phyloP scores from a whole-genome alignment of 23 tunicate genomes.

The Trididemnum nubilum region DNA sequence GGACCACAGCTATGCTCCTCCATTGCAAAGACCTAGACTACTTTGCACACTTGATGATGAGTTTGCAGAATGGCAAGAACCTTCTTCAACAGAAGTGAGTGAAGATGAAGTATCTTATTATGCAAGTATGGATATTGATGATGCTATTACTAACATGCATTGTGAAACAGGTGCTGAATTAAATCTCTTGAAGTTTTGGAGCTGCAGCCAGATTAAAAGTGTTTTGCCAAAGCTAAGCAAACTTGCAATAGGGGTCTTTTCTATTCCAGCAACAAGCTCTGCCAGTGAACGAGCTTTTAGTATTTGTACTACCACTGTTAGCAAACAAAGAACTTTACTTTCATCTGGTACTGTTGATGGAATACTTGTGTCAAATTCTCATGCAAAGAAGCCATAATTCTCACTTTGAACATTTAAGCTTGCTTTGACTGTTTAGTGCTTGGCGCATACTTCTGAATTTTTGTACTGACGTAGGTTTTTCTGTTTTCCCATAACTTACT shows the following conservation, averaged over 20 bases:
- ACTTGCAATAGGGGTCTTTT: background rate
- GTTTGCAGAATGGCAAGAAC: background rate
- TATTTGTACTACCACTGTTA: background rate
- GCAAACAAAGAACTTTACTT: background rate
- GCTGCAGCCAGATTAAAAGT: background rate
- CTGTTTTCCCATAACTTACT: too few species aligned
- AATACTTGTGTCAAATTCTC: background rate
- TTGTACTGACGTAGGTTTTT: too few species aligned
- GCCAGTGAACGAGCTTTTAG: slow-evolving; percentile 12
- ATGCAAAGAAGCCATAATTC: too few species aligned
- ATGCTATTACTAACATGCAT: background rate
- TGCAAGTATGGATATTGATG: background rate
- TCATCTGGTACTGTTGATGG: background rate
- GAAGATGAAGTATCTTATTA: background rate
- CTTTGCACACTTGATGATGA: background rate
- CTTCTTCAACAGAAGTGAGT: too few species aligned
- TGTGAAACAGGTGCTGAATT: background rate
- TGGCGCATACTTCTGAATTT: too few species aligned
- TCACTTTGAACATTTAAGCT: too few species aligned
- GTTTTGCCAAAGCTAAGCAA: background rate
- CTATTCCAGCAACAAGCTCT: background rate
- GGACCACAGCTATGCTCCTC: background rate
- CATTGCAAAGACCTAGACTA: background rate
- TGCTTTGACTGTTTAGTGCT: too few species aligned
- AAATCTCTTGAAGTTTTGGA: background rate